phyloP scores from a whole-genome alignment of 2,113 vertebrate species.

The Elephas maximus region DNA sequence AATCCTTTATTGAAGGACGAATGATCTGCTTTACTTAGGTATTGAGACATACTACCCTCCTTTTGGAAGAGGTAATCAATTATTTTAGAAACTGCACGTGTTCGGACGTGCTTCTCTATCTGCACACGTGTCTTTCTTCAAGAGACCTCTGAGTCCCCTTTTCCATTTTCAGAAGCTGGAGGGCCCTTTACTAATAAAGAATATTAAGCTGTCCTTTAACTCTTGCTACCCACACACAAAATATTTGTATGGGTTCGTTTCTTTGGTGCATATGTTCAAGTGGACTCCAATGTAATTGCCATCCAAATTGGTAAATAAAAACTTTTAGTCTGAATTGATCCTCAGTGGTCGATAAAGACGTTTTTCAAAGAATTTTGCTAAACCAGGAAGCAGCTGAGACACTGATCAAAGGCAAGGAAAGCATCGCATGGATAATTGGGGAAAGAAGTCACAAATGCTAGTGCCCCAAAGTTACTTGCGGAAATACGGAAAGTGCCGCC shows the following conservation, averaged over 20 bases:
- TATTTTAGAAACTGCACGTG: conserved; percentile 2
- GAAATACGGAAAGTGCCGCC: not conserved
- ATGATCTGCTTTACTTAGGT: not conserved
- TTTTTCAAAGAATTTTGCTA: conserved; percentile 58
- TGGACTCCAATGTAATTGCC: not conserved
- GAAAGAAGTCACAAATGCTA: not conserved
- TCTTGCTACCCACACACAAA: conserved; percentile 28
- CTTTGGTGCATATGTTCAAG: conserved; percentile 24
- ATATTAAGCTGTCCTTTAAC: conserved; percentile 8
- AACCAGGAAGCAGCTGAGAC: not conserved
- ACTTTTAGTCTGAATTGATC: conserved; percentile 21
- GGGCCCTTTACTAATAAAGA: conserved; percentile 51
- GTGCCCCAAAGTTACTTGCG: not conserved
- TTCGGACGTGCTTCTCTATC: not conserved
- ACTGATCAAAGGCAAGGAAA: not conserved
- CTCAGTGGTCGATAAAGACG: not conserved
- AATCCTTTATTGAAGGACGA: conserved; percentile 35
- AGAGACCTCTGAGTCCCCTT: not conserved
- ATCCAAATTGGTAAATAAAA: conserved; percentile 60
- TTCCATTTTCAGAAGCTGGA: conserved; percentile 59
- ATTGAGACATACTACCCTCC: not conserved
- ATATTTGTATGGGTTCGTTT: conserved; percentile 27
- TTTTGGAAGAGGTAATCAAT: not conserved
- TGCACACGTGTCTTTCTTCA: not conserved
- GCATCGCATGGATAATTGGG: rapidly evolving